These are phyloP conservation scores for Micoletzkya japonica DNA, from an alignment of 2,888 invertebrate genomes.

Conservation along the genomic window DNA sequence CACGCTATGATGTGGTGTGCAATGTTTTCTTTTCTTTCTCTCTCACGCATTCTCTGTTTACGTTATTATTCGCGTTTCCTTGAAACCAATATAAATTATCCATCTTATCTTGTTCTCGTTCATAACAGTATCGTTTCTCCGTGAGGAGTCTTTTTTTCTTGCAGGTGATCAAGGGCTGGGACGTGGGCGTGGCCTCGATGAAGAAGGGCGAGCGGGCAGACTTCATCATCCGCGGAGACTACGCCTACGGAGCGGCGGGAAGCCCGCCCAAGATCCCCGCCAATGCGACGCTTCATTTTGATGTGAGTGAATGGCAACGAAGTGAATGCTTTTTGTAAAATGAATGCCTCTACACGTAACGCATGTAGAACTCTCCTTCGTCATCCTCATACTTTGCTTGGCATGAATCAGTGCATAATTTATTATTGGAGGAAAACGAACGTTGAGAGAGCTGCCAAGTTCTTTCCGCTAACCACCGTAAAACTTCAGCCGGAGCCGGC, in stretches of 20 bases:
- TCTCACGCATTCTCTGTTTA: neutral
- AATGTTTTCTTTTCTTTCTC: neutral
- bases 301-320: conserved; percentile 76
- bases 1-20: neutral
- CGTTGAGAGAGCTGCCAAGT: too few species aligned
- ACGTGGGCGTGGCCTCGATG: conserved; percentile 90
- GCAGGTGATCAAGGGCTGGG: conserved; percentile 73
- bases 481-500: too few species aligned
- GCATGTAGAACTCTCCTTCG: neutral
- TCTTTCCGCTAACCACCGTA: too few species aligned
- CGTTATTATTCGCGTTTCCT: too few species aligned
- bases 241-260: conserved; percentile 85
- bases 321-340: too few species aligned
- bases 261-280: conserved; percentile 86
- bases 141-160: neutral
- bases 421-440: too few species aligned
- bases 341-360: neutral
- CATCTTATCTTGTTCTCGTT: neutral
- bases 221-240: conserved; percentile 83
- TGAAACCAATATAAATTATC: too few species aligned
- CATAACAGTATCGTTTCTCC: neutral
- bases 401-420: neutral
- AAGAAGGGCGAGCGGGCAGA: conserved; percentile 75
- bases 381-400: neutral
- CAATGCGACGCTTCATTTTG: conserved; percentile 83